phyloP scores from a whole-genome alignment of 2,888 invertebrate species.

The Drosophila hawaiiensis region DNA sequence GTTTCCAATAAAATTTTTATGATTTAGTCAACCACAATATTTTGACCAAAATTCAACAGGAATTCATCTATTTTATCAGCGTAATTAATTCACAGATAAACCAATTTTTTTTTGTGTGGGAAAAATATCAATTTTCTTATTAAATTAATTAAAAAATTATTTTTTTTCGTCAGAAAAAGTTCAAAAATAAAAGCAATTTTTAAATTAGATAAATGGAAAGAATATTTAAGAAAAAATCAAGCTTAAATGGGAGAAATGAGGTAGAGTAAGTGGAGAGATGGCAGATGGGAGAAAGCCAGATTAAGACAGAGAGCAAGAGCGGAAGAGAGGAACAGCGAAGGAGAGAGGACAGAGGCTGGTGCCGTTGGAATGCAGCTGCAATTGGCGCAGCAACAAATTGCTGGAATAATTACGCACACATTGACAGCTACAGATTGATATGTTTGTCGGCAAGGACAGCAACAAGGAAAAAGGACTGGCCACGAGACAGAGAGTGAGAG shows the following conservation, averaged over 20 bases:
- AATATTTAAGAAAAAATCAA: background rate
- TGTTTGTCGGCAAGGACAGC: slow-evolving; percentile 53
- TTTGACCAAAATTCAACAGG: too few relatives aligned
- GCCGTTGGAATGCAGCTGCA: slow-evolving; percentile 75
- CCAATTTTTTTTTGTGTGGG: too few relatives aligned
- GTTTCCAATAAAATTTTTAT: background rate
- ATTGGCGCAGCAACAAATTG: slow-evolving; percentile 84
- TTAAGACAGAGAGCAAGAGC: background rate
- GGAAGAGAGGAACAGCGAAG: background rate
- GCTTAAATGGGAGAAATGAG: background rate
- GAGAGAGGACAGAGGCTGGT: background rate
- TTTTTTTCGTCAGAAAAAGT: too few relatives aligned
- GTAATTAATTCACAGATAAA: too few relatives aligned
- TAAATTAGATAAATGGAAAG: background rate
- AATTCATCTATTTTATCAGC: too few relatives aligned
- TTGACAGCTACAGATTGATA: slow-evolving; percentile 80
- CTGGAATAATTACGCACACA: slow-evolving; percentile 84
- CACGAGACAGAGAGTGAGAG: slow-evolving; percentile 1
- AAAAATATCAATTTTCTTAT: too few relatives aligned
- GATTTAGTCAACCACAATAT: background rate
- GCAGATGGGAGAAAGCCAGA: background rate
- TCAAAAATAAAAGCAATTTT: too few relatives aligned
- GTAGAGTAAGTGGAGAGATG: background rate
- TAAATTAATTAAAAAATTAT: too few relatives aligned
- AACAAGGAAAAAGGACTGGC: slow-evolving; percentile 46